These are phyloP conservation scores for Nycteola revayana DNA, from an alignment of 2,888 invertebrate genomes.

Conservation along the genomic window DNA sequence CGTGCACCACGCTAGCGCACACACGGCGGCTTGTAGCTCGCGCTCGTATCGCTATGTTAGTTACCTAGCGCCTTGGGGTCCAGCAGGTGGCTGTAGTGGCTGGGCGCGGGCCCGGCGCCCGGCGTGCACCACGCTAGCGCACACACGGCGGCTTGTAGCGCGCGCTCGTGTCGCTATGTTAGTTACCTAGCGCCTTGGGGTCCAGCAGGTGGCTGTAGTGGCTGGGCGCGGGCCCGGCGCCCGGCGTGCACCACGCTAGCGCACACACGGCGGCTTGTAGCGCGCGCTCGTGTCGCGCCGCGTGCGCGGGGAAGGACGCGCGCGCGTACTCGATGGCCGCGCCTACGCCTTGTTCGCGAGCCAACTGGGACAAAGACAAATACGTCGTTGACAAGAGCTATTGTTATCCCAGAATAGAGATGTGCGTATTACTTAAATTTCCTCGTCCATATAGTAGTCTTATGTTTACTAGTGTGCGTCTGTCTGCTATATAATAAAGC, in stretches of 20 bases:
- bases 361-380: slow-evolving; percentile 42
- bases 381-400: no score
- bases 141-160: slow-evolving; percentile 69
- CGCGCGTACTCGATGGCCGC: slow-evolving; percentile 95
- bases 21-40: no score
- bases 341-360: slow-evolving; percentile 82
- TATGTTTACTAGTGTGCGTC: no score
- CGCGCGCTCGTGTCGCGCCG: slow-evolving; percentile 69
- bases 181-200: slow-evolving; percentile 50
- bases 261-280: slow-evolving; percentile 72
- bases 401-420: no score
- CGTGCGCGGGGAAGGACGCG: slow-evolving; percentile 88
- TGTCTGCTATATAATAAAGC: no score
- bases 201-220: slow-evolving; percentile 62
- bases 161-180: slow-evolving; percentile 59
- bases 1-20: no score
- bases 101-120: slow-evolving; percentile 54
- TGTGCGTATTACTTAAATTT: no score
- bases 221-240: slow-evolving; percentile 54
- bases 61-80: slow-evolving; percentile 56
- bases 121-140: slow-evolving; percentile 72
- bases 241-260: slow-evolving; percentile 68
- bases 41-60: no score
- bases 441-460: no score
- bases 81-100: slow-evolving; percentile 57